These are phyloP conservation scores for Nothocercus nigrocapillus DNA, from an alignment of 2,113 vertebrate genomes.

Conservation along the genomic window DNA sequence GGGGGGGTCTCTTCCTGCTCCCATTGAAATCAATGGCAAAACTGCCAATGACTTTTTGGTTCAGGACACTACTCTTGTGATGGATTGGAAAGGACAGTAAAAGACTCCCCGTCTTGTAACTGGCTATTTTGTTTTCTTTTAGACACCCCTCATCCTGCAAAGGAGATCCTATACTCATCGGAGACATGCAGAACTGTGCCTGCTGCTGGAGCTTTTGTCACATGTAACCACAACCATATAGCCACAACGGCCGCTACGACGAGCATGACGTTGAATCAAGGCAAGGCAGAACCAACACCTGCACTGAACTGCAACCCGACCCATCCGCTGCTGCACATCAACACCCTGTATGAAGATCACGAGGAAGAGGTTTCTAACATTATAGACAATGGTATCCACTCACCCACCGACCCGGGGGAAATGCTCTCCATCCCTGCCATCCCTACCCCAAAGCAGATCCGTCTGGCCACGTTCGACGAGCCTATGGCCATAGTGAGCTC, in stretches of 20 bases:
- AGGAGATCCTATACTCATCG: conserved; percentile 74
- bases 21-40: conserved; percentile 21
- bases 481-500: conserved; percentile 80
- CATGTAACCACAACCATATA: conserved; percentile 72
- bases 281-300: conserved; percentile 71
- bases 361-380: conserved; percentile 76
- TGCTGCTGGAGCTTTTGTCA: conserved; percentile 73
- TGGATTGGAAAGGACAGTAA: background rate
- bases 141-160: conserved; percentile 76
- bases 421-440: conserved; percentile 76
- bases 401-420: conserved; percentile 63
- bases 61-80: background rate
- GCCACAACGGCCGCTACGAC: conserved; percentile 60
- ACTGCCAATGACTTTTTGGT: background rate
- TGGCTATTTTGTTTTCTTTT: conserved; percentile 41
- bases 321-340: conserved; percentile 82
- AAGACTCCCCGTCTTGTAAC: background rate
- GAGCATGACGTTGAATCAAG: conserved; percentile 66
- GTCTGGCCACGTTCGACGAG: conserved; percentile 81
- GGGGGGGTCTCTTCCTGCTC: background rate
- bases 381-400: conserved; percentile 65
- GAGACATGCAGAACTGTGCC: conserved; percentile 74
- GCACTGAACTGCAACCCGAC: conserved; percentile 80
- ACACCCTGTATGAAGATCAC: conserved; percentile 79
- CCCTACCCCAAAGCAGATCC: conserved; percentile 79